Evolutionary conservation across 2,888 invertebrate genomes (phyloP), one percentile per base, ranked within the genome.

Genomic region (Spilosoma lubricipeda): DNA sequence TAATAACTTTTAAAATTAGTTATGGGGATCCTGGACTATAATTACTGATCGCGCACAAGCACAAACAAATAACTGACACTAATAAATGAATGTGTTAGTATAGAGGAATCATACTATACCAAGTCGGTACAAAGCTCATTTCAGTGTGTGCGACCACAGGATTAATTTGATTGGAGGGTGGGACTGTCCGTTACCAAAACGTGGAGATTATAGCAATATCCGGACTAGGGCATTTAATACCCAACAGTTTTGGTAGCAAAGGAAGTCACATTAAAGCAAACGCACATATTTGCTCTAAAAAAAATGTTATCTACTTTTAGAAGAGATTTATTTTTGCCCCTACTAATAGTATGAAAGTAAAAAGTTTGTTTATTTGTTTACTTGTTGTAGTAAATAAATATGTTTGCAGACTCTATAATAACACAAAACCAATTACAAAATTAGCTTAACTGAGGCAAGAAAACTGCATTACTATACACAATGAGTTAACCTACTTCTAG

Each of bases 101-200:
- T 42, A 72, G 59, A 45, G 75, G 9, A 56, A 56, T 56, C n/a
- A 56, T 15, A 27, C 59, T 59, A 3, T 59, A 59, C 15, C 3
- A 59, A 4, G 15, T 78, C 36, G 56, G 65, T 45, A 67, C 11
- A 45, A 75, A 73, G 68, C 72, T 68, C 33, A 66, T 74, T 69
- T 23, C 63, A 39, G 63, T 65, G 56, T 59, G 65, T 67, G 70
- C 23, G 63, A 27, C 66, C 70, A 67, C 45, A 59, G 70, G 74
- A 74, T 74, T 74, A 74, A 59, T 74, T 67, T 74, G 71, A 71
- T 71, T 74, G 71, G 63, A 71, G 27, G 71, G 67, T 48, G 27
- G 63, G 45, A 8, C 59, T 59, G 71, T 23, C 74, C 48, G 70
- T 36, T 59, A 13, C 66, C 67, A 71, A 63, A 74, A 45, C 59